These are phyloP conservation scores for Phataginus tricuspis DNA, from an alignment of 2,797 vertebrate species.

Conservation along the genomic window DNA sequence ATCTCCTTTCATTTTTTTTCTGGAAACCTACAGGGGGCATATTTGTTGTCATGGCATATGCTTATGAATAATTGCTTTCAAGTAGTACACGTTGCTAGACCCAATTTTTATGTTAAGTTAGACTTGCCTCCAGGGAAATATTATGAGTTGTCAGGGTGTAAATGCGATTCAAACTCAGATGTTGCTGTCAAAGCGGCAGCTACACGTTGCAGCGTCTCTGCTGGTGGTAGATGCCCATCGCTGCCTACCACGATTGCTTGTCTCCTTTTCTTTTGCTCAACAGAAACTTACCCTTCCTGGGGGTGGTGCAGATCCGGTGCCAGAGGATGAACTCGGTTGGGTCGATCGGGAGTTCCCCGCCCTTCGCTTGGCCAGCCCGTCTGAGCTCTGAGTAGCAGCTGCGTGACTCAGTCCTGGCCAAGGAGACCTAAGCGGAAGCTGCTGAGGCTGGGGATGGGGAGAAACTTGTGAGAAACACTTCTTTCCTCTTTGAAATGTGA, in stretches of 20 bases:
- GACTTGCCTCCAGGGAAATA: not conserved
- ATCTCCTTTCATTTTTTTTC: constrained; percentile 13
- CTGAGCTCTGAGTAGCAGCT: not conserved
- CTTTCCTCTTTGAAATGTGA: not conserved
- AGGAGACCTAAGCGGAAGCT: not conserved
- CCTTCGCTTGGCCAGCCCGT: not conserved
- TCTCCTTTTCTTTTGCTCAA: not conserved
- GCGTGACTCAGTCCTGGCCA: not conserved
- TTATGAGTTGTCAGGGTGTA: not conserved
- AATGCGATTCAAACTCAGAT: constrained; percentile 25
- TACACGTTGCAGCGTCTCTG: too few relatives aligned
- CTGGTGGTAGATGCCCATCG: not conserved
- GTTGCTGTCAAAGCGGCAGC: not conserved
- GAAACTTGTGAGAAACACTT: not conserved
- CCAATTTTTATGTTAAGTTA: constrained; percentile 47
- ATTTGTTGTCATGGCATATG: constrained; percentile 50
- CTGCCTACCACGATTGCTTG: not conserved
- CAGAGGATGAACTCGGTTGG: not conserved
- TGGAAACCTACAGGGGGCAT: constrained; percentile 12
- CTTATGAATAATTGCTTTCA: constrained; percentile 61
- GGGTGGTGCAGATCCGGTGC: not conserved
- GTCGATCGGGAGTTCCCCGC: not conserved
- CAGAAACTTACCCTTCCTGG: not conserved
- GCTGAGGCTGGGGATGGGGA: not conserved
- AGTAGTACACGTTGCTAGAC: constrained; percentile 15